Conservation (phyloP, 2,113 vertebrate species). For the Megalops atlanticus region DNA sequence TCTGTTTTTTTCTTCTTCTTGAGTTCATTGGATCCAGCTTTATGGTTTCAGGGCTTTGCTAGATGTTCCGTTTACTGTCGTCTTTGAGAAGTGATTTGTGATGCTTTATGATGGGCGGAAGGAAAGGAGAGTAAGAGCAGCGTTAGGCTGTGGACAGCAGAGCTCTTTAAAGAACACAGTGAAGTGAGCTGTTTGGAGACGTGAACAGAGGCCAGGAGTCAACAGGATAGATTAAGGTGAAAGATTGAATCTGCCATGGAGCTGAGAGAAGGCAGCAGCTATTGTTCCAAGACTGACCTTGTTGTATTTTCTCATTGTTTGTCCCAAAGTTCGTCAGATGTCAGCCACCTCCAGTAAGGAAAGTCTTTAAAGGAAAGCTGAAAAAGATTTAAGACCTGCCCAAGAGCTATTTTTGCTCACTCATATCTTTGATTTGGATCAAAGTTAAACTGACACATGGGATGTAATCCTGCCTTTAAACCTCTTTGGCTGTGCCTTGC, state of each 20-base stretch:
- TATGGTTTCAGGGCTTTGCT: neutral
- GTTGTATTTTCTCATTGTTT: neutral
- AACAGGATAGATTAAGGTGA: neutral
- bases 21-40: neutral
- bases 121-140: neutral
- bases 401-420: neutral
- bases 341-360: neutral
- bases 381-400: neutral
- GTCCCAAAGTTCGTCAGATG: neutral
- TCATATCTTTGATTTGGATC: constrained; percentile 5
- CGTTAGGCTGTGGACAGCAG: neutral
- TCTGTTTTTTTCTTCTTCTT: neutral
- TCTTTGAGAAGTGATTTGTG: neutral
- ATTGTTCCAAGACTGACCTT: constrained; percentile 6
- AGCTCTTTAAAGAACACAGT: too few species aligned
- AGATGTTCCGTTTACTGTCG: neutral
- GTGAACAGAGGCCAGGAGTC: neutral
- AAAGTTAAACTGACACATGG: neutral
- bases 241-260: neutral
- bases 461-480: neutral
- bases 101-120: neutral
- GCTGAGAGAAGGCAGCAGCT: neutral
- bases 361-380: neutral
- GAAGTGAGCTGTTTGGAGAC: neutral
- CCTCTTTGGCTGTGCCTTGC: neutral